Conservation (phyloP, 2,888 invertebrate genomes). For the Anthrax anthrax region DNA sequence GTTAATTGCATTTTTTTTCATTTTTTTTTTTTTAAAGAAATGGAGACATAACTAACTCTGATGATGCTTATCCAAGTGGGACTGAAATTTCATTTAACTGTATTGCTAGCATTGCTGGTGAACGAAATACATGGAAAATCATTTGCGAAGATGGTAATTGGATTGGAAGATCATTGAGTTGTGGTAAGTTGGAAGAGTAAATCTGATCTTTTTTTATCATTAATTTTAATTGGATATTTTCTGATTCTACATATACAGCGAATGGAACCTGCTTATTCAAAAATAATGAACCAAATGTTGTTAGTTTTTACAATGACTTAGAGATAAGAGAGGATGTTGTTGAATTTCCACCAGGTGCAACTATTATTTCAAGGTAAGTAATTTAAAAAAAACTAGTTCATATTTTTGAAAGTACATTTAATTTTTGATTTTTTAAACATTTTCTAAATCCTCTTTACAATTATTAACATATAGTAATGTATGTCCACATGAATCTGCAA, state of each 20-base stretch:
- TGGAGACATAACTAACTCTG: slow-evolving; percentile 50
- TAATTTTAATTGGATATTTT: too few relatives aligned
- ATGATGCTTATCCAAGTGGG: slow-evolving; percentile 61
- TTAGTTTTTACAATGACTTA: slow-evolving; percentile 67
- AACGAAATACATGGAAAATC: slow-evolving; percentile 72
- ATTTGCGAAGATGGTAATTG: slow-evolving; percentile 73
- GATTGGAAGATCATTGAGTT: slow-evolving; percentile 66
- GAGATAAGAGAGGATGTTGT: slow-evolving; percentile 60
- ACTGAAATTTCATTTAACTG: slow-evolving; percentile 74
- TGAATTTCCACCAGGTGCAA: slow-evolving; percentile 62
- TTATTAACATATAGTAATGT: too few relatives aligned
- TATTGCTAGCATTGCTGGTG: slow-evolving; percentile 65
- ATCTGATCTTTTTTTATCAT: too few relatives aligned
- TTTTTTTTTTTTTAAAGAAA: slow-evolving; percentile 34
- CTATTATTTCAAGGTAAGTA: slow-evolving; percentile 47
- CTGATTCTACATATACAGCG: slow-evolving; percentile 23
- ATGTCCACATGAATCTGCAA: too few relatives aligned
- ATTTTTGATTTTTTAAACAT: too few relatives aligned
- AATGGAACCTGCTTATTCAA: slow-evolving; percentile 63
- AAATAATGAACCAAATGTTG: slow-evolving; percentile 65
- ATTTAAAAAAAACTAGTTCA: too few relatives aligned
- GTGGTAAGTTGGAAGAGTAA: too few relatives aligned
- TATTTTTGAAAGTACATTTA: too few relatives aligned
- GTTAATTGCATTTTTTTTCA: neutral
- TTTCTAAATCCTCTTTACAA: too few relatives aligned